Conservation (phyloP, 2,888 invertebrate genomes). For the Hololepta plana region DNA sequence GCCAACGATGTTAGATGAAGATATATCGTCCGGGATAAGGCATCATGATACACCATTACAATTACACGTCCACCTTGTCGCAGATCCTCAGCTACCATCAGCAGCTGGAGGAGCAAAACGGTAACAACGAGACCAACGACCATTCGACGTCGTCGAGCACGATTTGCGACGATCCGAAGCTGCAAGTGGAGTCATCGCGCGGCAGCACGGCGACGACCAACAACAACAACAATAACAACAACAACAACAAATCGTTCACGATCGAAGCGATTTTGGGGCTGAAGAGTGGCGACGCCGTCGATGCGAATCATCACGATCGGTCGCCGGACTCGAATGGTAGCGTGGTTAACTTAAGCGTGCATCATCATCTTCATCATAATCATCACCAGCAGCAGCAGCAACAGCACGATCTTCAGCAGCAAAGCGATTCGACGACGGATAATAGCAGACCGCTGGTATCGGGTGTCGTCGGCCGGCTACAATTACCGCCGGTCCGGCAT, state of each 20-base stretch:
- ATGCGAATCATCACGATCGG: constrained; percentile 3
- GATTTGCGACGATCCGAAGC: constrained; percentile 21
- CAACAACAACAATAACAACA: too few relatives aligned
- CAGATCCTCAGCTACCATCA: constrained; percentile 25
- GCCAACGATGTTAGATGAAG: background rate
- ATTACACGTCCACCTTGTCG: constrained; percentile 24
- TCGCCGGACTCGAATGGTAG: constrained; percentile 17
- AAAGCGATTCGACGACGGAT: too few relatives aligned
- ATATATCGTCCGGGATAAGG: too few relatives aligned
- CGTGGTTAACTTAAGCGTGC: constrained; percentile 36
- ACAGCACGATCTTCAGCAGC: constrained; percentile 1
- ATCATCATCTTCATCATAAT: constrained; percentile 11
- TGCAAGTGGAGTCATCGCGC: constrained; percentile 8
- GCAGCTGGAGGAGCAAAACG: constrained; percentile 22
- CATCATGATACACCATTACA: constrained; percentile 24
- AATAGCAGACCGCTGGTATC: constrained; percentile 18
- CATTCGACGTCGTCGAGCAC: constrained; percentile 17
- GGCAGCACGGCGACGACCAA: too few relatives aligned
- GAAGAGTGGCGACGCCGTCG: constrained; percentile 1
- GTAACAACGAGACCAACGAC: constrained; percentile 17
- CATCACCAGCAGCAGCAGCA: background rate
- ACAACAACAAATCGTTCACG: constrained; percentile 46
- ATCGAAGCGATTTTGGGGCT: constrained; percentile 76
- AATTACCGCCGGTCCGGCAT: constrained; percentile 22
- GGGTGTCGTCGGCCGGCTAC: constrained; percentile 21